These are phyloP conservation scores for Xanthia icteritia DNA, from an alignment of 2,888 invertebrate species.

Conservation along the genomic window DNA sequence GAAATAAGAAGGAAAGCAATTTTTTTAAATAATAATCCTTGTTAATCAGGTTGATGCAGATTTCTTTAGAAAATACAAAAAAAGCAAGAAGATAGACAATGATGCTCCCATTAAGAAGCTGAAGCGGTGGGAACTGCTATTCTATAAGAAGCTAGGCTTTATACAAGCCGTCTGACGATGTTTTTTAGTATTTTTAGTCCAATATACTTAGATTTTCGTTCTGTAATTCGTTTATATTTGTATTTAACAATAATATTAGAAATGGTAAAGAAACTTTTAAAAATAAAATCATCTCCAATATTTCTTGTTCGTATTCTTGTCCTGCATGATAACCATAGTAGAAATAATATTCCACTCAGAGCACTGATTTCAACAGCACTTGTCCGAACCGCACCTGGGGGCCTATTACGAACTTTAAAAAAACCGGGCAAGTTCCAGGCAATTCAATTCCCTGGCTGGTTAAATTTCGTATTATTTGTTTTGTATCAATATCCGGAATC, in stretches of 20 bases:
- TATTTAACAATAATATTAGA: slow-evolving; percentile 26
- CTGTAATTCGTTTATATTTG: slow-evolving; percentile 24
- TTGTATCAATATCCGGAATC: too few relatives aligned
- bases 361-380: too few relatives aligned
- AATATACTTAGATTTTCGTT: slow-evolving; percentile 52
- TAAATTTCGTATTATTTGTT: too few relatives aligned
- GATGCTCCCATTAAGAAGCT: slow-evolving; percentile 85
- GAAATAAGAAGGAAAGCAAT: background rate
- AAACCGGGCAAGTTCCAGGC: too few relatives aligned
- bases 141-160: slow-evolving; percentile 87
- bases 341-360: too few relatives aligned
- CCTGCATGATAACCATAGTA: too few relatives aligned
- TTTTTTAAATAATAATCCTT: background rate
- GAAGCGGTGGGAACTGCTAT: slow-evolving; percentile 85
- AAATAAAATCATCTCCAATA: slow-evolving; percentile 35
- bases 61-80: slow-evolving; percentile 85
- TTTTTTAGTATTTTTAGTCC: slow-evolving; percentile 64
- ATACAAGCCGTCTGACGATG: slow-evolving; percentile 81
- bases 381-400: too few relatives aligned
- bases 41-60: slow-evolving; percentile 77
- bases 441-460: too few relatives aligned
- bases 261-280: slow-evolving; percentile 17
- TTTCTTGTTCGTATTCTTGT: slow-evolving; percentile 3
- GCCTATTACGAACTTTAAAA: too few relatives aligned
- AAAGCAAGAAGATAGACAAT: slow-evolving; percentile 78